Base-by-base conservation (phyloP, 1,140 invertebrate species). In the Octopus sinensis region DNA sequence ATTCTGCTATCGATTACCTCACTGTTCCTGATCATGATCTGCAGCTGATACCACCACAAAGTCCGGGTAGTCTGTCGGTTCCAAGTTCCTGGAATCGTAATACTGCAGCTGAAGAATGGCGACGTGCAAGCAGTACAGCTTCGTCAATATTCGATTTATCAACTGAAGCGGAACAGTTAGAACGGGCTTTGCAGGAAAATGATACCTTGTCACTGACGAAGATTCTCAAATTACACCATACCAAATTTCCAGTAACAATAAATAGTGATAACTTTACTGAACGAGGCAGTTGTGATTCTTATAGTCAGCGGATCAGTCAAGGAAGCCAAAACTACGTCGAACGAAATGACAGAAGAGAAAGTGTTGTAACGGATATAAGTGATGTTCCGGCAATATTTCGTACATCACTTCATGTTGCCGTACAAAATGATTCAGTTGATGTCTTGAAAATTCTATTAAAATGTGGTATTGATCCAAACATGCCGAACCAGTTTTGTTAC, bases 391-490 rank as follows among this genome's bases (percentile, higher is more conserved):
- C 91, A 2, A 91, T 93, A 52, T 93, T 93, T 91, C 89, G 82
- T 71, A 93, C 93, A 84, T 92, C 92, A 5, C 88, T 93, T 0
- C 93, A 93, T 86, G 87, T 93, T 76, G 93, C 93, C 4, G 91
- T 93, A 23, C 92, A 93, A 82, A 89, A 92, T 84, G 91, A 91
- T n/a, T 90, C 93, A 0, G 85, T 92, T 23, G 93, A 93, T 82
- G 93, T 93, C 1, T 89, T 92, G 0, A 88, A 92, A 12, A 88
- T 93, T 0, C 88, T 93, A 9, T 90, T 93, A 51, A 91, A 91
- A 82, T 92, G 92, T 84, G 91, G 92, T 7, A 90, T 93, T 51
- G 92, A 93, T 82, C 92, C 93, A 4, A 92, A 93, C 86, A 91
- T 92, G 76, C 90, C 92, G 0, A 91, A 91, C 0, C 51, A 83